Base-by-base conservation (phyloP, 1,140 invertebrate species). In the Caerostris extrusa region DNA sequence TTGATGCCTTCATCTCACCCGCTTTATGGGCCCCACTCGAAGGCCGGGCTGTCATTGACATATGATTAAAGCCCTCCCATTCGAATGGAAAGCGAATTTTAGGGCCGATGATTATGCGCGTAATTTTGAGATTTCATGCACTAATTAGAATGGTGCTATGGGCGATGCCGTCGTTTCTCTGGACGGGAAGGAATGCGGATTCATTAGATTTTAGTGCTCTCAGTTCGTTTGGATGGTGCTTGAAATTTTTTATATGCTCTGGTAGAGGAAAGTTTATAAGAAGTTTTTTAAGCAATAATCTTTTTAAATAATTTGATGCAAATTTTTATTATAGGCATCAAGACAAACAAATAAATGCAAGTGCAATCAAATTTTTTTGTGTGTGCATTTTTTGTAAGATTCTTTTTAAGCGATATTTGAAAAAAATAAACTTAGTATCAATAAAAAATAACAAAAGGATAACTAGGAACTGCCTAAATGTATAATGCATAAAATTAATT, bases 121-220 rank as follows among this genome's bases (percentile, higher is more conserved):
- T 77, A 50, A 77, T 83, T 83, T 83, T 56, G 56, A 83, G 82
- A 83, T 83, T 83, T 83, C 82, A 83, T 83, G 82, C 56, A n/a
- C 82, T 83, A 83, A 83, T 83, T 83, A 58, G 82, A 58, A 14
- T n/a, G 55, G 82, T 4, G 17, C 82, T 58, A 3, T n/a, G 12
- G 14, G 2, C 53, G 55, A 56, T 7, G 17, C 12, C 53, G 3
- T 56, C 55, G 14, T 7, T 83, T 83, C 34, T 50, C 14, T 34
- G 0, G 34, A 34, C 34, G 34, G 34, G 34, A 34, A 50, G 71
- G 71, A 77, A 77, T 77, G 71, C 53, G 34, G 50, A 77, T 77
- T 77, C 71, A 77, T 77, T 77, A 77, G 71, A 53, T 77, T 77
- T 77, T 77, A 77, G 71, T 77, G 71, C 71, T 10, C 34, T 12